Percentiles rank a stretch among this genome's conserved stretches.
Conservation (phyloP, 2,888 invertebrate species). For the Ormyrus rosae region DNA sequence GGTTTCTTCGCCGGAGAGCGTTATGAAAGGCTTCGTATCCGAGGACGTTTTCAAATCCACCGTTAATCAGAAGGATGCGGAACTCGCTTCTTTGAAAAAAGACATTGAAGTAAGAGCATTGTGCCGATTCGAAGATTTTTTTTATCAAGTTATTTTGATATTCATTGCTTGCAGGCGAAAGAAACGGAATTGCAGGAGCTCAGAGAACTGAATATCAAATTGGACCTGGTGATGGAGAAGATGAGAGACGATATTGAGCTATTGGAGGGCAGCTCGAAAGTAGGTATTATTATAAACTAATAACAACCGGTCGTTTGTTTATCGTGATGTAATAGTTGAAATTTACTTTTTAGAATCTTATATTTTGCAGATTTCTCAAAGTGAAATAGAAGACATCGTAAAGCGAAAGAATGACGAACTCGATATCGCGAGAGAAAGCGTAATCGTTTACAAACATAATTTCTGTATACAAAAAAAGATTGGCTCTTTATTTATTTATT, state of each 20-base stretch:
- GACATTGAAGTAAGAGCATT: conserved; percentile 47
- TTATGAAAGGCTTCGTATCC: no score
- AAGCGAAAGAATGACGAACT: conserved; percentile 59
- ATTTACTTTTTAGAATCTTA: conserved; percentile 4
- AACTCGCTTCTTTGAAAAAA: conserved; percentile 67
- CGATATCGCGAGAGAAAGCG: conserved; percentile 60
- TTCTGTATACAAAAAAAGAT: neutral
- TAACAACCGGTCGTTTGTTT: no score
- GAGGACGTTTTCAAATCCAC: no score
- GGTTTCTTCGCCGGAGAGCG: no score
- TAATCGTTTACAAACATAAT: conserved; percentile 44
- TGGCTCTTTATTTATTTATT: neutral
- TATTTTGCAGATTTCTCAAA: conserved; percentile 58
- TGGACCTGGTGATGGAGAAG: conserved; percentile 56
- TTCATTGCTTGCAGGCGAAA: conserved; percentile 61
- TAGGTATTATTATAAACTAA: conserved; percentile 21
- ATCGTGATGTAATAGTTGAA: no score
- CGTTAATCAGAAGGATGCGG: conserved; percentile 69
- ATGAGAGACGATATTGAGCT: conserved; percentile 36
- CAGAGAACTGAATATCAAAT: conserved; percentile 60
- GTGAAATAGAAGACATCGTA: conserved; percentile 58
- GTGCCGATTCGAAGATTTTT: neutral
- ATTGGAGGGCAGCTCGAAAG: conserved; percentile 44
- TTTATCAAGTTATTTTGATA: neutral
- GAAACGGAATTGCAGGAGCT: conserved; percentile 66